These are phyloP conservation scores for Sebastes variabilis DNA, from an alignment of 2,797 vertebrate species.

Conservation along the genomic window DNA sequence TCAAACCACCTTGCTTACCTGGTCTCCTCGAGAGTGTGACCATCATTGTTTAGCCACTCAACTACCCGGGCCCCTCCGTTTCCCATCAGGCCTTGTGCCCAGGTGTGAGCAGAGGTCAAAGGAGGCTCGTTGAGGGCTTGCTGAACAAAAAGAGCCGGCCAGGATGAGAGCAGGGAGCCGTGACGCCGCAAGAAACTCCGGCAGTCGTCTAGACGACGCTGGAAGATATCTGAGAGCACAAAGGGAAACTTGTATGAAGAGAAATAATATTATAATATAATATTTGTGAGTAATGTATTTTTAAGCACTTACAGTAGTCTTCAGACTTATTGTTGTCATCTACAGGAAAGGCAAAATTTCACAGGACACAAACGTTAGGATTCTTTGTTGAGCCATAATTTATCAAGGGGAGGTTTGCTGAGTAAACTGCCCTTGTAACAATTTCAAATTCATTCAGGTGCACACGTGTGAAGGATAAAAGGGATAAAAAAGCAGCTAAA, in stretches of 20 bases:
- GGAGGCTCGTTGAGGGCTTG: conserved; percentile 85
- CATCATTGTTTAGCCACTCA: conserved; percentile 74
- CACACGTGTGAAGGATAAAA: not conserved
- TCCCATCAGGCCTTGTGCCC: conserved; percentile 74
- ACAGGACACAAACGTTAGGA: not conserved
- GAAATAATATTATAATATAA: not conserved
- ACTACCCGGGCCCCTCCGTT: conserved; percentile 53
- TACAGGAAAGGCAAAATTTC: conserved; percentile 19
- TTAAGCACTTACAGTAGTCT: conserved; percentile 25
- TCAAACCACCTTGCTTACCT: conserved; percentile 58
- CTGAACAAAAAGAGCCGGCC: conserved; percentile 86
- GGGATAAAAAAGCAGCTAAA: not conserved
- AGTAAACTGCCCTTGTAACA: not conserved
- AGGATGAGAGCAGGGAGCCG: conserved; percentile 77
- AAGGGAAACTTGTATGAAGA: not conserved
- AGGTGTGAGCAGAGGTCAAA: conserved; percentile 70
- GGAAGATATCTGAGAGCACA: conserved; percentile 17
- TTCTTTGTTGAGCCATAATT: not conserved
- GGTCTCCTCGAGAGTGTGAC: not conserved
- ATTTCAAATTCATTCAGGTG: not conserved
- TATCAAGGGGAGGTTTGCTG: not conserved
- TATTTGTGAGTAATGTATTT: not conserved
- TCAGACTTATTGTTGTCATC: conserved; percentile 11
- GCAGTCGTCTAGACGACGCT: conserved; percentile 62
- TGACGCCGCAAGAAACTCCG: conserved; percentile 81